Conservation (phyloP, 2,888 invertebrate genomes). For the Lobophora halterata region DNA sequence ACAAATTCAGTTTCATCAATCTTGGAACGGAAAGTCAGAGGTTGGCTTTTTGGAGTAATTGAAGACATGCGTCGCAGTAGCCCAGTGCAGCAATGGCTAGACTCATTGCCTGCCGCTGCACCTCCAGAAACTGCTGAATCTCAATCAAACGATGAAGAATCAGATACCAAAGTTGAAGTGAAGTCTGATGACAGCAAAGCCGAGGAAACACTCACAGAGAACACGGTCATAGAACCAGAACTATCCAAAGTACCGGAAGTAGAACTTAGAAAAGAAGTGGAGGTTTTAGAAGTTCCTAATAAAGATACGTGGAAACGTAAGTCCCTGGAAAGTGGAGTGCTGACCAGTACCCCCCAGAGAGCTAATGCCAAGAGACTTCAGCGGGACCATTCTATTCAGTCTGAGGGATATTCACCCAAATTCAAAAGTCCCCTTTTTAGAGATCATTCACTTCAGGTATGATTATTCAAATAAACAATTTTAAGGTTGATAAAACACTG, state of each 20-base stretch:
- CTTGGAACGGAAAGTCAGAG: slow-evolving; percentile 70
- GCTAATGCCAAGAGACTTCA: slow-evolving; percentile 56
- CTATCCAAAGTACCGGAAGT: slow-evolving; percentile 42
- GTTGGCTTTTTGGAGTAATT: slow-evolving; percentile 73
- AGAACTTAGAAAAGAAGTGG: slow-evolving; percentile 27
- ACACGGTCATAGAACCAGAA: slow-evolving; percentile 57
- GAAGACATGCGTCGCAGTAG: slow-evolving; percentile 84
- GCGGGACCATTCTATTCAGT: slow-evolving; percentile 72
- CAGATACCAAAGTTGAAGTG: slow-evolving; percentile 40
- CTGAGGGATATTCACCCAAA: slow-evolving; percentile 68
- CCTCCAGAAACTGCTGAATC: slow-evolving; percentile 42
- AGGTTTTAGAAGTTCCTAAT: slow-evolving; percentile 53
- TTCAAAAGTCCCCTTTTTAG: slow-evolving; percentile 71
- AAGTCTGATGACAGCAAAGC: slow-evolving; percentile 62
- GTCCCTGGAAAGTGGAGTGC: slow-evolving; percentile 62
- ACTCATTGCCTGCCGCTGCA: slow-evolving; percentile 78
- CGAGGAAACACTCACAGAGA: slow-evolving; percentile 60
- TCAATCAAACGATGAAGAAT: slow-evolving; percentile 29
- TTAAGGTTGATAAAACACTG: no score
- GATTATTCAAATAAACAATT: no score
- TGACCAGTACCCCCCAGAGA: slow-evolving; percentile 51
- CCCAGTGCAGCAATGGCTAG: slow-evolving; percentile 88
- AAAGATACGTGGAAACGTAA: slow-evolving; percentile 64
- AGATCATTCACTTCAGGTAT: slow-evolving; percentile 76
- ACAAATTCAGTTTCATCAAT: slow-evolving; percentile 70